phyloP scores from a whole-genome alignment of 1,140 invertebrate species.

The Trialeurodes vaporariorum region DNA sequence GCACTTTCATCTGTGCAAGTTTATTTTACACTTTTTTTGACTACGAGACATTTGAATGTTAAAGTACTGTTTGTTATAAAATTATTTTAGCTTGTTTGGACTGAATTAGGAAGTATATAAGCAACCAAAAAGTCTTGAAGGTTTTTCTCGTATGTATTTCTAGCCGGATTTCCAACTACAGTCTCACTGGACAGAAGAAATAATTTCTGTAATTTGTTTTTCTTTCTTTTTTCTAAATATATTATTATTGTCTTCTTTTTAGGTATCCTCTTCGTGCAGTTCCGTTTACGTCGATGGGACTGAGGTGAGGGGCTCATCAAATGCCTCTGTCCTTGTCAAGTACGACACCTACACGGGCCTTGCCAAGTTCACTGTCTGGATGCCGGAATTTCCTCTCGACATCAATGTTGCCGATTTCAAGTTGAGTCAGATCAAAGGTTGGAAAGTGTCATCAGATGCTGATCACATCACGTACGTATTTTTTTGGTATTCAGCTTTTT shows the following conservation, averaged over 20 bases:
- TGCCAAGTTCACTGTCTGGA: constrained; percentile 88
- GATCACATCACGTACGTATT: too few relatives aligned
- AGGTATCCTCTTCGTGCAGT: constrained; percentile 93
- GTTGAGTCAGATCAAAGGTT: constrained; percentile 80
- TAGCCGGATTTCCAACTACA: too few relatives aligned
- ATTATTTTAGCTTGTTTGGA: too few relatives aligned
- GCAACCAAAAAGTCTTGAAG: too few relatives aligned
- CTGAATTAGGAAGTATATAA: too few relatives aligned
- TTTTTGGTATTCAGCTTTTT: too few relatives aligned
- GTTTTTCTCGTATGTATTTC: too few relatives aligned
- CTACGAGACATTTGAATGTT: too few relatives aligned
- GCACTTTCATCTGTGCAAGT: too few relatives aligned
- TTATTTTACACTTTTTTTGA: too few relatives aligned
- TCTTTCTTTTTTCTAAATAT: not conserved
- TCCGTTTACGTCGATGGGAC: constrained; percentile 94
- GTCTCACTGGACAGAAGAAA: too few relatives aligned
- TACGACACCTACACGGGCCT: constrained; percentile 83
- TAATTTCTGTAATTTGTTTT: constrained; percentile 2
- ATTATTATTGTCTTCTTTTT: constrained; percentile 7
- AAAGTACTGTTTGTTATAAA: too few relatives aligned
- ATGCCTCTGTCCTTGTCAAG: constrained; percentile 86
- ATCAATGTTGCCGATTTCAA: constrained; percentile 76
- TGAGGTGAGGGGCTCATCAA: constrained; percentile 86
- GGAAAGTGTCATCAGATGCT: constrained; percentile 50
- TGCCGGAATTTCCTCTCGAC: constrained; percentile 79